These are phyloP conservation scores for Poeciliopsis presidionis DNA, from an alignment of 2,797 vertebrate species.

Conservation along the genomic window DNA sequence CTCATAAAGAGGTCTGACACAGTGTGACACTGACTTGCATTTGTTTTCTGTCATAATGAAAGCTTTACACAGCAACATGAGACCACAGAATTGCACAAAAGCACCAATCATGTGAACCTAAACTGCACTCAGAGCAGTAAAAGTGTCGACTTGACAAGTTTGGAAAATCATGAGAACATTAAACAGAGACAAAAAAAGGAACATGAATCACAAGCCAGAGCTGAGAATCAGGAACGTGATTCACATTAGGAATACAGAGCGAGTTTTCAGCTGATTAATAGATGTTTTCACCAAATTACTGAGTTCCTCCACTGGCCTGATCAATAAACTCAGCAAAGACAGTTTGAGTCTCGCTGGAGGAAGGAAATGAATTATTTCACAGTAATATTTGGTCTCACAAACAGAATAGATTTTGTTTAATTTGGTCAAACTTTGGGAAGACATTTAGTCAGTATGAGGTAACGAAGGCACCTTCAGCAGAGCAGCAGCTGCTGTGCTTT, in stretches of 20 bases:
- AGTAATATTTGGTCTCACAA: not conserved
- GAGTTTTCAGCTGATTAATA: not conserved
- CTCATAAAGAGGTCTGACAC: constrained; percentile 6
- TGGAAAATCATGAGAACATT: constrained; percentile 8
- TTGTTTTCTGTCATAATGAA: constrained; percentile 6
- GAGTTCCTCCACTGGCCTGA: not conserved
- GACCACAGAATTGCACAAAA: not conserved
- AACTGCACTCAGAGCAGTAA: constrained; percentile 6
- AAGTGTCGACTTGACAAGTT: constrained; percentile 7
- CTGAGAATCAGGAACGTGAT: not conserved
- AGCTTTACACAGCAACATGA: constrained; percentile 3
- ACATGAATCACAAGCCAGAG: constrained; percentile 23
- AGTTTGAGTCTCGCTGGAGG: not conserved
- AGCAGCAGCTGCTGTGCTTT: not conserved
- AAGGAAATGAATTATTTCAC: not conserved
- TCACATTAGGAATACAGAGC: not conserved
- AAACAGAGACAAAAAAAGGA: constrained; percentile 23
- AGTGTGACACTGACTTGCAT: constrained; percentile 3
- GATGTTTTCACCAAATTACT: not conserved
- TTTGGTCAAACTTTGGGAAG: not conserved
- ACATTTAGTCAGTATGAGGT: not conserved
- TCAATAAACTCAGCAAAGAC: not conserved
- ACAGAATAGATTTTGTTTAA: not conserved
- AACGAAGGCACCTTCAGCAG: not conserved
- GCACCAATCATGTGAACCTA: constrained; percentile 13